phyloP scores from a whole-genome alignment of 2,888 invertebrate genomes.

The Lucinisca nassula region DNA sequence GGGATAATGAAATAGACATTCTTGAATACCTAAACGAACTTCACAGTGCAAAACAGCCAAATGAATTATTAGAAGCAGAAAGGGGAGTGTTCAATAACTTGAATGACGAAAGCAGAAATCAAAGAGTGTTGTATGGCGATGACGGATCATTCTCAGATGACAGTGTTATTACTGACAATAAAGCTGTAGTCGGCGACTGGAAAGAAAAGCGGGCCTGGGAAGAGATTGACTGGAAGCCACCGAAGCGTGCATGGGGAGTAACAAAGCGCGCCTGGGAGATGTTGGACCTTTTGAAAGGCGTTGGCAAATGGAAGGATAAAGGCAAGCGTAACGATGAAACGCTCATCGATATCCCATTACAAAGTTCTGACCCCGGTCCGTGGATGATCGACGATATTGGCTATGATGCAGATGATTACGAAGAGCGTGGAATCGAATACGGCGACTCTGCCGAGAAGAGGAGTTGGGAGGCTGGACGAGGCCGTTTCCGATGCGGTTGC shows the following conservation, averaged over 20 bases:
- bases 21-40: not conserved
- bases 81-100: not conserved
- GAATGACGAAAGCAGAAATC: not conserved
- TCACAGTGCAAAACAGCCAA: not conserved
- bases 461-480: not conserved
- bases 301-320: not conserved
- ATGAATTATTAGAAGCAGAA: not conserved
- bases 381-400: slow-evolving; percentile 30
- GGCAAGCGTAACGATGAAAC: slow-evolving; percentile 19
- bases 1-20: not conserved
- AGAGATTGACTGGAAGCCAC: slow-evolving; percentile 32
- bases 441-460: not conserved
- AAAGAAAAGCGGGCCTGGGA: slow-evolving; percentile 47
- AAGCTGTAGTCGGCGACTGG: not conserved
- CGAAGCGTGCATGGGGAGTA: slow-evolving; percentile 60
- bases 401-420: not conserved
- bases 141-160: not conserved
- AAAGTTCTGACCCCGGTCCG: not conserved
- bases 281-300: slow-evolving; percentile 29
- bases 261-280: slow-evolving; percentile 41
- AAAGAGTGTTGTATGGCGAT: not conserved
- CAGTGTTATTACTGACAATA: not conserved
- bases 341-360: slow-evolving; percentile 27
- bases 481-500: not conserved
- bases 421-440: not conserved